Percentiles rank a stretch among this genome's conserved stretches.
These are phyloP conservation scores for Grammomys dolichurus DNA, from an alignment of 2,113 vertebrate genomes.

Conservation along the genomic window DNA sequence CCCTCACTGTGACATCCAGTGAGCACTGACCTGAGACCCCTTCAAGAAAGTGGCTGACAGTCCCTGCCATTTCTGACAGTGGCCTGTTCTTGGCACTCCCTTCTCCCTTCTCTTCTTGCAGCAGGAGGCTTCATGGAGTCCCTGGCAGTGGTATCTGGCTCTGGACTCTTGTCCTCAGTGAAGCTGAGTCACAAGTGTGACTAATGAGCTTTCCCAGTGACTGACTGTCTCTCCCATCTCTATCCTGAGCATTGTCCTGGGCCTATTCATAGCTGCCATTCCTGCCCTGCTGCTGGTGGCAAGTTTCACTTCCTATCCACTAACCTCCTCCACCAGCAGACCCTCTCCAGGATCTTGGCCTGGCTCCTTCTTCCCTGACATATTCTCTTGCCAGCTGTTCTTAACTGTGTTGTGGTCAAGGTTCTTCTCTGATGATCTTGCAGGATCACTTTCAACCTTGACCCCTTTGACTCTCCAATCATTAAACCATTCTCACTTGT, in stretches of 20 bases:
- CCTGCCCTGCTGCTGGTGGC: background rate
- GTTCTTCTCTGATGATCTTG: background rate
- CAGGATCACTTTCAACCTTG: background rate
- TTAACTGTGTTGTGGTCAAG: background rate
- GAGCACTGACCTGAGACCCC: background rate
- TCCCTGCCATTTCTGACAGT: background rate
- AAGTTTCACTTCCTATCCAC: background rate
- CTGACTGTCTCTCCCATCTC: background rate
- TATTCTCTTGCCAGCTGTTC: background rate
- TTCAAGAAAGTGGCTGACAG: background rate
- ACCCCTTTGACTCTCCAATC: too few species aligned
- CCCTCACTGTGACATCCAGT: background rate
- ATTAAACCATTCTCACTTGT: background rate
- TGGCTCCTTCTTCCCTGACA: background rate
- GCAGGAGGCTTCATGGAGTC: background rate
- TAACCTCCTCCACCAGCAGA: background rate
- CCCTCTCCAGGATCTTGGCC: background rate
- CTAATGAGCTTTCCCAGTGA: too few species aligned
- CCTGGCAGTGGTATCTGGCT: background rate
- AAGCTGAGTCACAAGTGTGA: background rate
- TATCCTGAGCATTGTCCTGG: background rate
- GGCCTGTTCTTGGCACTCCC: background rate
- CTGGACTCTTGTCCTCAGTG: background rate
- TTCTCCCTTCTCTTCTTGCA: background rate
- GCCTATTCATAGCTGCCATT: background rate